phyloP scores from a whole-genome alignment of 1,140 invertebrate genomes.

The Eubasilissa regina region DNA sequence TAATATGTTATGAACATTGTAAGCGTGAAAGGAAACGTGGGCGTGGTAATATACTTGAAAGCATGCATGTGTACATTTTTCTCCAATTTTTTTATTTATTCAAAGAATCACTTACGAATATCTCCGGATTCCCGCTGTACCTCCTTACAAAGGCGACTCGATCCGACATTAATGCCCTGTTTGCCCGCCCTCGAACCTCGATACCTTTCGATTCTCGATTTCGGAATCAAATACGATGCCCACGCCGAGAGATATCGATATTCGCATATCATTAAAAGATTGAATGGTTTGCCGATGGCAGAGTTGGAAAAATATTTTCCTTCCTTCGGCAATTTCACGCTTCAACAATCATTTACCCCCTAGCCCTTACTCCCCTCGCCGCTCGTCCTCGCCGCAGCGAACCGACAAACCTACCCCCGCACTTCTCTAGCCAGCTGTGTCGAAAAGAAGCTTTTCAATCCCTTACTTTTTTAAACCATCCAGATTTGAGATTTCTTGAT shows the following conservation, averaged over 20 bases:
- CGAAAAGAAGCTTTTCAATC: too few relatives aligned
- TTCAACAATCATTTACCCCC: slow-evolving; percentile 42
- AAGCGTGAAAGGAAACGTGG: too few relatives aligned
- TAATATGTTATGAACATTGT: too few relatives aligned
- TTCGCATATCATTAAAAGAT: slow-evolving; percentile 51
- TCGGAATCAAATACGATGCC: slow-evolving; percentile 25
- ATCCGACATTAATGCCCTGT: slow-evolving; percentile 32
- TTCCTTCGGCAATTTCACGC: slow-evolving; percentile 47
- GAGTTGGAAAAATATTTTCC: slow-evolving; percentile 47
- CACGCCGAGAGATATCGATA: slow-evolving; percentile 27
- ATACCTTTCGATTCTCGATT: slow-evolving; percentile 26
- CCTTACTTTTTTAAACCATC: background rate
- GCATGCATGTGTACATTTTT: background rate
- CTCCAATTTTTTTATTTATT: background rate
- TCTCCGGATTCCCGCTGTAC: background rate
- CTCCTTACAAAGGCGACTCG: slow-evolving; percentile 18
- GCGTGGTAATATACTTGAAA: too few relatives aligned
- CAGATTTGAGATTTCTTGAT: slow-evolving; percentile 5
- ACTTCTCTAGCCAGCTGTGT: background rate
- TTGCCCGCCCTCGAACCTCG: slow-evolving; percentile 1
- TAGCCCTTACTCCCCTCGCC: background rate
- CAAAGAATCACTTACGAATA: slow-evolving; percentile 4
- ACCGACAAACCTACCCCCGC: background rate
- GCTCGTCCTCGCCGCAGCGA: background rate
- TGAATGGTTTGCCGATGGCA: slow-evolving; percentile 35